Evolutionary conservation across 2,888 invertebrate species (phyloP).

Genomic region (Dynastes maya): DNA sequence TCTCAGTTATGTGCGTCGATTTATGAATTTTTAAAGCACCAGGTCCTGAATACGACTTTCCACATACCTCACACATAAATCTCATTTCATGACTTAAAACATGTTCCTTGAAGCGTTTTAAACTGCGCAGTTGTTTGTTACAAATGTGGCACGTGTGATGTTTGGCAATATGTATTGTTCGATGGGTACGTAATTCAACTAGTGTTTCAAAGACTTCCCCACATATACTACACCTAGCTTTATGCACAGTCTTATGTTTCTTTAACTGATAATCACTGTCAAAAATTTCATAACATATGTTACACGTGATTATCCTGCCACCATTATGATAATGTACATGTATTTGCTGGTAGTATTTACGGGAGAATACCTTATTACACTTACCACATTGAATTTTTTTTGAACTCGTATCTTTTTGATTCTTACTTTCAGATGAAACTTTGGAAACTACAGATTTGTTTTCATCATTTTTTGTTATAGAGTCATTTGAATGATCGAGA

Average conservation of each 20-base stretch:
- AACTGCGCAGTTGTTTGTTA: not conserved
- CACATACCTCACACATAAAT: not conserved
- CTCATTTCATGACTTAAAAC: not conserved
- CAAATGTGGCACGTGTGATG: not conserved
- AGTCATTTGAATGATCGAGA: not conserved
- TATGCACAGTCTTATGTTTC: constrained; percentile 3
- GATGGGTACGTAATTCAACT: not conserved
- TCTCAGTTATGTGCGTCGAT: not conserved
- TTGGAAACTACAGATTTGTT: not conserved
- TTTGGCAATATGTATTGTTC: not conserved
- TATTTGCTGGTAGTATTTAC: not conserved
- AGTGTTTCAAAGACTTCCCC: not conserved
- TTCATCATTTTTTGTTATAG: not conserved
- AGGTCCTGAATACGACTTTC: not conserved
- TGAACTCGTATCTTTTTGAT: not conserved
- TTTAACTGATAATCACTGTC: not conserved
- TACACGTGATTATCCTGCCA: not conserved
- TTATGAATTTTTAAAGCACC: not conserved
- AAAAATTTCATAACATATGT: not conserved
- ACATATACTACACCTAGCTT: not conserved
- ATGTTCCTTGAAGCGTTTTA: not conserved
- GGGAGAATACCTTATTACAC: not conserved
- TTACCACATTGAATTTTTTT: not conserved
- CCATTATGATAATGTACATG: not conserved
- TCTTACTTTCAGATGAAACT: not conserved